Evolutionary conservation across 2,888 invertebrate species (phyloP).

Genomic region (Machimus atricapillus): DNA sequence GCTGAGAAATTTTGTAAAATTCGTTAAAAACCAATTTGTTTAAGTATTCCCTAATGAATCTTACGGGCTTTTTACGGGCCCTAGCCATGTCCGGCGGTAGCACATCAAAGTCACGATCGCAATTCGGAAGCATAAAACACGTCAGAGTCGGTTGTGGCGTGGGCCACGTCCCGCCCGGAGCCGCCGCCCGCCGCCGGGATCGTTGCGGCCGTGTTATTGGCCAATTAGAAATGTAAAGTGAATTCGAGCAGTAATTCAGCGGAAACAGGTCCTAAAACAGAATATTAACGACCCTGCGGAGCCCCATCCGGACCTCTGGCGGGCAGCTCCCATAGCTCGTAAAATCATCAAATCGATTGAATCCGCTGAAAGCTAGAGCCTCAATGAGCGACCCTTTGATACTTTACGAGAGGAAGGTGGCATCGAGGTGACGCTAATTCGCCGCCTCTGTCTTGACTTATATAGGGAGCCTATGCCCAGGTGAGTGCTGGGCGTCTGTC

Average conservation of each 20-base stretch:
- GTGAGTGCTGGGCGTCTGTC: not conserved
- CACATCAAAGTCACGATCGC: not conserved
- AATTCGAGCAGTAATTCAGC: constrained; percentile 3
- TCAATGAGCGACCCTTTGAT: not conserved
- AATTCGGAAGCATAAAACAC: not conserved
- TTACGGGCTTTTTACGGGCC: not conserved
- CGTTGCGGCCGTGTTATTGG: not conserved
- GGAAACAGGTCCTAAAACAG: not conserved
- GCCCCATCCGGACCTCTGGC: not conserved
- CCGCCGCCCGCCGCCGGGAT: not conserved
- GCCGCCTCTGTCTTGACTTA: not conserved
- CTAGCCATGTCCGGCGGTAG: not conserved
- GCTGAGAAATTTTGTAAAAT: not conserved
- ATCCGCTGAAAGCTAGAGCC: not conserved
- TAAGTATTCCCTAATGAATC: not conserved
- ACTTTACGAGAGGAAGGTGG: constrained; percentile 1
- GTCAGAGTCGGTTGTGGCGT: not conserved
- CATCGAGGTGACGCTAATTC: constrained; percentile 12
- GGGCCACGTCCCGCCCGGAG: not conserved
- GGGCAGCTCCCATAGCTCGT: not conserved
- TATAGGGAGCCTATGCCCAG: not conserved
- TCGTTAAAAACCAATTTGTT: not conserved
- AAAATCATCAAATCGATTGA: constrained; percentile 12
- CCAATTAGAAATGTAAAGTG: constrained; percentile 22
- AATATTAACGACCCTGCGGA: not conserved